Conservation (phyloP, 2,113 vertebrate genomes). For the Eulemur rufifrons region DNA sequence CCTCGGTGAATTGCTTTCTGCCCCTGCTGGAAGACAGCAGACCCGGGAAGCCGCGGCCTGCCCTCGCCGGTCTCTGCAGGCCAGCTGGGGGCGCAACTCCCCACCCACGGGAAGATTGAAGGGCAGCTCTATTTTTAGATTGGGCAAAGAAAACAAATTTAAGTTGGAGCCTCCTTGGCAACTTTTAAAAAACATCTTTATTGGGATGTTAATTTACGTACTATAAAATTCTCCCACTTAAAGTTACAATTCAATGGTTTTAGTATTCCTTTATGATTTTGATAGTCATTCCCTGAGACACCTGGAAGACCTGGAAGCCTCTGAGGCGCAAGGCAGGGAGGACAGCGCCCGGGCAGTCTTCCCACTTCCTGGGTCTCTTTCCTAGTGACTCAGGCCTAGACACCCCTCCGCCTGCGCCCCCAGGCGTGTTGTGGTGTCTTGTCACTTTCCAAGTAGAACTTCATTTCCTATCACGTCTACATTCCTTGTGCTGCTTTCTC, state of each 20-base stretch:
- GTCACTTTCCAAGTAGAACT: background rate
- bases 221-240: background rate
- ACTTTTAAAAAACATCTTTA: background rate
- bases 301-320: background rate
- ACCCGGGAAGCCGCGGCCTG: background rate
- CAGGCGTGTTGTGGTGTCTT: background rate
- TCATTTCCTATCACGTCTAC: background rate
- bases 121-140: slow-evolving; percentile 1
- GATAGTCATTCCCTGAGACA: background rate
- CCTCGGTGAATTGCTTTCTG: background rate
- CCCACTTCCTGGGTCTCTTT: background rate
- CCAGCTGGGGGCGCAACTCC: background rate
- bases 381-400: background rate
- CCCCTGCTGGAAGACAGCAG: background rate
- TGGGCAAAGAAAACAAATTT: background rate
- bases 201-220: background rate
- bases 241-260: background rate
- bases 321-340: background rate
- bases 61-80: background rate
- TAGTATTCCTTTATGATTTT: background rate
- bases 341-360: accelerated
- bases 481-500: background rate
- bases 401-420: background rate
- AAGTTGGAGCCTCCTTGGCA: background rate
- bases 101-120: background rate